Evolutionary conservation across 2,888 invertebrate genomes (phyloP), one percentile per base, ranked within the genome.

Genomic region (Aphrophora alni): DNA sequence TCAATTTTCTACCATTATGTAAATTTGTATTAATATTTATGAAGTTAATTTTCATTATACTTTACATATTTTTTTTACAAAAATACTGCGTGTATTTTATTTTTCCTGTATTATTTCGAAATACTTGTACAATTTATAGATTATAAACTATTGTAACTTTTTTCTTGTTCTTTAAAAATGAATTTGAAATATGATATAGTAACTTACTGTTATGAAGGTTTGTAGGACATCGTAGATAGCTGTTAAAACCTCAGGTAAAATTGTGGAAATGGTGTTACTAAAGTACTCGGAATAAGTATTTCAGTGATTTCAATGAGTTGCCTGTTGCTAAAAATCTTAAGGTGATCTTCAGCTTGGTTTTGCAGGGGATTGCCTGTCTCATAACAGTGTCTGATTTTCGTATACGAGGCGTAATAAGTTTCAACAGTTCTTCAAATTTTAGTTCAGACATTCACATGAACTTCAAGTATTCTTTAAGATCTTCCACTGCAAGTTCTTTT

Each of bases 401-500:
- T 14, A 83, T 83, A 14, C 24, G 33, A 74, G 28, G 27, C 28
- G 28, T 25, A n/a, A 74, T 33, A 17, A 12, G 17, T 28, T 25
- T 2, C 38, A 74, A 38, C 17, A 74, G 28, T 21, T 74, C 74
- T 12, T 74, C 74, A 74, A 74, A 74, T 21, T 74, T 28, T 12
- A 33, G 24, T 28, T 33, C 74, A 33, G 38, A 27, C 74, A 74
- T 33, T 74, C 74, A 5, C 27, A 71, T 21, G 24, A 25, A 51
- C 70, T 80, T 77, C 72, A 75, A 68, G 51, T 38, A 75, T 59
- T 71, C 28, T 24, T 75, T 70, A 33, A 27, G 27, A n/a, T 80
- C 25, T 38, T 70, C 79, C 33, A 71, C 69, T 71, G 74, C 28
- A 70, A 72, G 44, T 79, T 79, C 75, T 75, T 59, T 73, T n/a